Evolutionary conservation across 2,888 invertebrate genomes (phyloP), one percentile per base, ranked within the genome.

Genomic region (Ormyrus labotus): DNA sequence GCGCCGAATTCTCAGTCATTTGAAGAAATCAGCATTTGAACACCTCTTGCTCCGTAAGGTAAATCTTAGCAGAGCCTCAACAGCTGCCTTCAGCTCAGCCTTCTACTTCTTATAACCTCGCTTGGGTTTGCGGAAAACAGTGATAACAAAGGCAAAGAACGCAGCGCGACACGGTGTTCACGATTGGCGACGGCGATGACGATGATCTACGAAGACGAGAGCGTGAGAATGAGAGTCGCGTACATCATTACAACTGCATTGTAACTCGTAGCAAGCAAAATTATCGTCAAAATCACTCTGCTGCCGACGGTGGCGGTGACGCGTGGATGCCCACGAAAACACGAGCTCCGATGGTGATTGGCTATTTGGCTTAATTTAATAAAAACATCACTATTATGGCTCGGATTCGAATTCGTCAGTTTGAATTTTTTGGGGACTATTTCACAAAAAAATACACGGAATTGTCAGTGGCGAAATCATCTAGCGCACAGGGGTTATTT

Each of bases 21-120:
- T 76, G 80, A 72, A 45, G 67, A 76, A 76, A 72, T 73, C 64
- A 74, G 77, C 81, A 81, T 78, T 81, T 77, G 77, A 9, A 53
- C 64, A 19, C 13, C 57, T 45, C 45, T 19, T 67, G 8, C n/a
- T 58, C 50, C 45, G 11, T 10, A n/a, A 47, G 11, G 48, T n/a
- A 53, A 47, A n/a, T 19, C 53, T 72, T 58, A 13, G 10, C 48
- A 10, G n/a, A 4, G 45, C n/a, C 55, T 68, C 60, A 13, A 47
- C 58, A 11, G 9, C 6, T 50, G 7, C 61, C n/a, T 34, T 53
- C 63, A 10, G n/a, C 19, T 58, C 47, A 45, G 19, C 34, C n/a
- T 10, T 50, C 11, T n/a, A 11, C 50, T 6, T 10, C 7, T 69
- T 68, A 69, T 58, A 58, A 58, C 58, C 69, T 69, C 48, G 57